Evolutionary conservation across 2,888 invertebrate genomes (phyloP).

Genomic region (Orthosia incerta): DNA sequence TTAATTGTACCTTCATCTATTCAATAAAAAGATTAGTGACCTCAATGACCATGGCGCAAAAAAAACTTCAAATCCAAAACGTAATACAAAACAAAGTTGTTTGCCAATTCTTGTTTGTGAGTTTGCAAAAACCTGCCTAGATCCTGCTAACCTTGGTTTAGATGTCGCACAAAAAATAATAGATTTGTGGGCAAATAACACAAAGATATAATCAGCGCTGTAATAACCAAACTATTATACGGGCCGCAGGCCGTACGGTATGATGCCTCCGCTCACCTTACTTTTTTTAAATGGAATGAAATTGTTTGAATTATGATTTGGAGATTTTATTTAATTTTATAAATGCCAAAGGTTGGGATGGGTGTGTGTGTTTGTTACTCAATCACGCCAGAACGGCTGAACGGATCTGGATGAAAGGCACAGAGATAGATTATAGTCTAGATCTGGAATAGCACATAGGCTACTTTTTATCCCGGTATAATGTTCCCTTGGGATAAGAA

Average conservation of each 20-base stretch:
- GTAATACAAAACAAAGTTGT: conserved; percentile 40
- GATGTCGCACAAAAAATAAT: conserved; percentile 46
- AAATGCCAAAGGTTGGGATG: no score
- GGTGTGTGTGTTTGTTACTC: no score
- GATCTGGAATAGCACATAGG: no score
- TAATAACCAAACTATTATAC: conserved; percentile 47
- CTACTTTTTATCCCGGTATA: no score
- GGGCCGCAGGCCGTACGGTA: conserved; percentile 22
- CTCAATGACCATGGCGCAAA: background rate
- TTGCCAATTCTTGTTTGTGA: conserved; percentile 40
- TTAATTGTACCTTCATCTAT: background rate
- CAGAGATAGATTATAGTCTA: no score
- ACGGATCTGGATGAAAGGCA: no score
- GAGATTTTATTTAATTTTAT: conserved; percentile 18
- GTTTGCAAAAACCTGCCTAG: conserved; percentile 59
- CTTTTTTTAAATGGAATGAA: conserved; percentile 22
- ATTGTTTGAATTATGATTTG: conserved; percentile 35
- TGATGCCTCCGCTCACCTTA: conserved; percentile 4
- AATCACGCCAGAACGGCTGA: no score
- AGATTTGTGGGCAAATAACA: conserved; percentile 35
- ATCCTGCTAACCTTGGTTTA: conserved; percentile 70
- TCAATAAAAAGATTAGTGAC: conserved; percentile 15
- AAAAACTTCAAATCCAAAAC: background rate
- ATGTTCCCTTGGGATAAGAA: no score
- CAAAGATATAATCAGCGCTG: conserved; percentile 21